A percentile compares a stretch with the other conserved stretches of the same genome.
Conservation (phyloP, 2,797 vertebrate species). For the Myiotriccus ornatus region DNA sequence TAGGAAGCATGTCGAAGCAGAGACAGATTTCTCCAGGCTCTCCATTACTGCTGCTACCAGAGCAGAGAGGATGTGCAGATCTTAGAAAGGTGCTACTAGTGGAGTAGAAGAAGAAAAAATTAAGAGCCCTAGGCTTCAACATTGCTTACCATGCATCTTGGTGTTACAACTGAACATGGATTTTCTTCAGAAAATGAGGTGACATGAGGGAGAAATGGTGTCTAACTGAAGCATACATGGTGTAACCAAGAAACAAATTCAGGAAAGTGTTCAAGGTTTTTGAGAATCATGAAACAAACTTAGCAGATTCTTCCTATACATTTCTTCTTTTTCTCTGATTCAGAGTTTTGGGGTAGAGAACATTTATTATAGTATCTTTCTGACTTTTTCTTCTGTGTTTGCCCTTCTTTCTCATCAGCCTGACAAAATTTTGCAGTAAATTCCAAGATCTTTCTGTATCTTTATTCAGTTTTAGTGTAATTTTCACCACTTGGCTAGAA, state of each 20-base stretch:
- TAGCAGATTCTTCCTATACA: background rate
- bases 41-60: background rate
- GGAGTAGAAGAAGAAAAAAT: background rate
- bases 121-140: background rate
- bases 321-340: background rate
- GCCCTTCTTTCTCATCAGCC: background rate
- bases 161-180: background rate
- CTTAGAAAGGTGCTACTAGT: background rate
- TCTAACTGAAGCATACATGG: background rate
- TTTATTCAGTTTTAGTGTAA: background rate
- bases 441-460: background rate
- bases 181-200: background rate
- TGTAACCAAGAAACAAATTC: background rate
- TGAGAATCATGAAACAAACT: background rate
- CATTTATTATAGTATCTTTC: background rate
- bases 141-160: background rate
- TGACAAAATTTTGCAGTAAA: background rate
- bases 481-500: slow-evolving; percentile 80
- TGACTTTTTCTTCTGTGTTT: background rate
- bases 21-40: background rate
- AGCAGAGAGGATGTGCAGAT: background rate
- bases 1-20: background rate
- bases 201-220: background rate
- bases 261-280: background rate
- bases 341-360: background rate